These are phyloP conservation scores for Leptinotarsa tumamoca DNA, from an alignment of 2,888 invertebrate genomes.

Conservation along the genomic window DNA sequence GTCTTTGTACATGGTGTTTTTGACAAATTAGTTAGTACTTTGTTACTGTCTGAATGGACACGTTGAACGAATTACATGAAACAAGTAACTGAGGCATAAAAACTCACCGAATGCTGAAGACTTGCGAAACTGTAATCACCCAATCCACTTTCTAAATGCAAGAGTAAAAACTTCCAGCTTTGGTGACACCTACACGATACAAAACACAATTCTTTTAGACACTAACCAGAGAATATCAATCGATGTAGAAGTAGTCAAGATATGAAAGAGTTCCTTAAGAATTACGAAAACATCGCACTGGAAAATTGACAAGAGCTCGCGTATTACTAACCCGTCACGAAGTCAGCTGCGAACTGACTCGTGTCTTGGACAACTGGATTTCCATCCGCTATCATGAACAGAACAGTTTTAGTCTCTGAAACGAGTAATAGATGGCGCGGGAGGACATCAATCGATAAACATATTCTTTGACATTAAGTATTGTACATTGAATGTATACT, in stretches of 20 bases:
- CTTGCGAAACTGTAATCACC: conserved; percentile 61
- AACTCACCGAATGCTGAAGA: conserved; percentile 60
- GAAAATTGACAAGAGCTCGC: conserved; percentile 57
- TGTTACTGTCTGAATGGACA: not conserved
- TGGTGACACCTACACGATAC: conserved; percentile 63
- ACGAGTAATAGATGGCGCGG: conserved; percentile 36
- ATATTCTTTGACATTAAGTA: conserved; percentile 7
- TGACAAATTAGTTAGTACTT: not conserved
- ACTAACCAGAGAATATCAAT: conserved; percentile 20
- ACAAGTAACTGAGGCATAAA: conserved; percentile 25
- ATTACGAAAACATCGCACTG: conserved; percentile 61
- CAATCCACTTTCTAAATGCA: conserved; percentile 65
- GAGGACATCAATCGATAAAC: not conserved
- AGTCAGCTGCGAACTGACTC: conserved; percentile 62
- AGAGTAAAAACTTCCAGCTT: conserved; percentile 62
- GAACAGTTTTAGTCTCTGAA: conserved; percentile 37
- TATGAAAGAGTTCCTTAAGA: conserved; percentile 35
- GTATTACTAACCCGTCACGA: conserved; percentile 57
- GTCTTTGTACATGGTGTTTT: not conserved
- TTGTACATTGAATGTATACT: not conserved
- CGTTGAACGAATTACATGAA: not conserved
- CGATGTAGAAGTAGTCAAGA: conserved; percentile 15
- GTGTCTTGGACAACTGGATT: conserved; percentile 14
- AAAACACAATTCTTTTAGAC: conserved; percentile 58
- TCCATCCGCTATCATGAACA: conserved; percentile 41